Evolutionary conservation across 2,888 invertebrate genomes (phyloP), one percentile per base, ranked within the genome.

Genomic region (Thalpophila matura): DNA sequence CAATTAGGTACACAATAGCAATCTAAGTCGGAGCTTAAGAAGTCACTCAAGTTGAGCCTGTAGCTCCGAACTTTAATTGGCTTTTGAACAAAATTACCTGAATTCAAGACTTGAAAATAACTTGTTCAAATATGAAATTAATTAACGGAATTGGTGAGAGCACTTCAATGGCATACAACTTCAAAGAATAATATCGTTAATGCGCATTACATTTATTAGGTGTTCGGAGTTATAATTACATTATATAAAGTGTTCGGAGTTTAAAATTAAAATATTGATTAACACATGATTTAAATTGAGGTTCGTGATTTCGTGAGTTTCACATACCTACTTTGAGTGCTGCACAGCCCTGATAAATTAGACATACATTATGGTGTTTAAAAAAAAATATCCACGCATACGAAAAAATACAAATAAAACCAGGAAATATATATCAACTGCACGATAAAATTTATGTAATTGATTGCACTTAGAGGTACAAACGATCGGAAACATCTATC

Each of bases 1-100:
- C 58, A 61, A 75, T 67, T 67, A 76, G 55, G 60, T 65, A 66
- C 61, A 66, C 69, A 67, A 63, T 71, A 74, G 40, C 55, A 78
- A 67, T 78, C 66, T 58, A 75, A 67, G 50, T 49, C 59, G 61
- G 49, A 64, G 56, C 70, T 79, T 67, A 70, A 69, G 60, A 71
- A 72, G 50, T 61, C 54, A 61, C 60, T 63, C 54, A 55, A 65
- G 42, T 66, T 43, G 24, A 50, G 59, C 40, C 60, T 58, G 50
- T 69, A 58, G 59, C 66, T 46, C 22, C 54, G n/a, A 66, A 81
- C 61, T 64, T 79, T 55, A 80, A 76, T 79, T 79, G 77, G 68
- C 74, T 81, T 79, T 76, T 50, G 50, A 75, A 65, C 49, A 53
- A 60, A 73, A 73, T 70, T 70, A 79, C 60, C 51, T 63, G 49